Conservation (phyloP, 2,797 vertebrate genomes). For the Xenopus petersii region DNA sequence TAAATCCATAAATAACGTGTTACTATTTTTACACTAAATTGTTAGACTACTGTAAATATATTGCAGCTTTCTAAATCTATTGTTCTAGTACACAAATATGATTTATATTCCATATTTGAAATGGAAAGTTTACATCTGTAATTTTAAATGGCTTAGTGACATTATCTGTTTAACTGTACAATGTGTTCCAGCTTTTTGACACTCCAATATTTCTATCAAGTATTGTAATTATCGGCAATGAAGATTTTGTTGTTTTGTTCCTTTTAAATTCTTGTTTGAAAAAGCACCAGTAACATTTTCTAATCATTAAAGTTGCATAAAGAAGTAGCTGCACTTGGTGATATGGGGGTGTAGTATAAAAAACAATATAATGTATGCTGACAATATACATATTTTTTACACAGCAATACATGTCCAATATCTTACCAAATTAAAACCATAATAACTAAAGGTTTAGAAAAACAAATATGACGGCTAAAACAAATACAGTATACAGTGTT, state of each 20-base stretch:
- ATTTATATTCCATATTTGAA: background rate
- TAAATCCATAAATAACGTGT: too few relatives aligned
- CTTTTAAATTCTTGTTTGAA: slow-evolving; percentile 1
- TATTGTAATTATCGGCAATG: slow-evolving; percentile 1
- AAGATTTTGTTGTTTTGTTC: background rate
- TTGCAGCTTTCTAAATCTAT: too few relatives aligned
- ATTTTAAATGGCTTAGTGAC: background rate
- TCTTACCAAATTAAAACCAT: background rate
- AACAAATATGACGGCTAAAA: too few relatives aligned
- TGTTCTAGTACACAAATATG: too few relatives aligned
- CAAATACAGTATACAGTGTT: too few relatives aligned
- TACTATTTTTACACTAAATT: too few relatives aligned
- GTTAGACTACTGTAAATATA: too few relatives aligned
- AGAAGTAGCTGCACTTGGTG: background rate
- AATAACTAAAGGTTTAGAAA: too few relatives aligned
- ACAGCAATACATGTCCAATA: background rate
- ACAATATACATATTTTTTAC: background rate
- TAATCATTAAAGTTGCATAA: slow-evolving; percentile 6
- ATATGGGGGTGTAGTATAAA: background rate
- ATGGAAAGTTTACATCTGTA: background rate
- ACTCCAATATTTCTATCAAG: background rate
- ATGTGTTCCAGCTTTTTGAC: background rate
- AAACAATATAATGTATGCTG: background rate
- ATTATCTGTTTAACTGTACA: background rate
- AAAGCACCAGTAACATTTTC: background rate